Evolutionary conservation across 2,113 vertebrate species (phyloP), one percentile per base, ranked within the genome.

Genomic region (Geothlypis trichas): DNA sequence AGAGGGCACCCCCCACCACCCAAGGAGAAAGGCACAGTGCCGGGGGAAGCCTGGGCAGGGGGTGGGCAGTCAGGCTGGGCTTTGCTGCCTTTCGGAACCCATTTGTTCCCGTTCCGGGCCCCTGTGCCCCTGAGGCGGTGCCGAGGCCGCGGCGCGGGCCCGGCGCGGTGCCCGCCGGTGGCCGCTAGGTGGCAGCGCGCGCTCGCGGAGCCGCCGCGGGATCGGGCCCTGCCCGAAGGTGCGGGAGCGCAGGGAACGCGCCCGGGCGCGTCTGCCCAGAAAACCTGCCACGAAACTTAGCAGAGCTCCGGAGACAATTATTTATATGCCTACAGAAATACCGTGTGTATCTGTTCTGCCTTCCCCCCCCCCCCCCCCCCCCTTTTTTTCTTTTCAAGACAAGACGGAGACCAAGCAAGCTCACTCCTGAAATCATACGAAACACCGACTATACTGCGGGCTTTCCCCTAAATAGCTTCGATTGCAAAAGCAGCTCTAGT

Each of bases 401-500:
- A 10, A 30, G 11, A 4, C 26, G 15, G n/a, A 42, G 35, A 41
- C 19, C 30, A 41, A 73, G 13, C 33, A 28, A 30, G n/a, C 1
- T 2, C n/a, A 5, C 8, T 0, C 3, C 3, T 8, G 30, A 46
- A 77, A 57, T 2, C 42, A 33, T 14, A 11, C 0, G 0, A 21
- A 78, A 31, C 11, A 2, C 8, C 2, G 2, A 35, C 16, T 13
- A 0, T 4, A 8, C 7, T 1, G n/a, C 11, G 16, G 0, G 2
- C 15, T 82, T 87, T 28, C 13, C 52, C 35, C 57, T 26, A 17
- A n/a, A 10, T 0, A 59, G 11, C 13, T 39, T 14, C 0, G 2
- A 37, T 0, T 18, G 33, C 52, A 41, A 59, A 69, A 57, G 22
- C 51, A n/a, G 5, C 41, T n/a, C 35, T 1, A 15, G 16, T 20